Base-by-base conservation (phyloP, 1,140 invertebrate genomes). In the Grapholita molesta region DNA sequence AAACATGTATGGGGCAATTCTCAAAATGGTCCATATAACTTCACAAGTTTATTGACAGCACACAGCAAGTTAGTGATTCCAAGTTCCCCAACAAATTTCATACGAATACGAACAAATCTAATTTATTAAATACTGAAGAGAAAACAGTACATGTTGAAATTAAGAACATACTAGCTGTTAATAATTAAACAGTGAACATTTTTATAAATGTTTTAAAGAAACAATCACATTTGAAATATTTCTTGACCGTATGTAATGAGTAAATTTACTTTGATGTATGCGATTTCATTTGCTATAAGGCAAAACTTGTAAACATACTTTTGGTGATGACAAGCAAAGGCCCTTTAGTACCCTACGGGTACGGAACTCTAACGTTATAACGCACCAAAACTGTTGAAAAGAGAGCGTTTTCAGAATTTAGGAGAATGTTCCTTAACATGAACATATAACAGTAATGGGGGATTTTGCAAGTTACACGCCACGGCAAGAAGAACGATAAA, bases 401-500 rank as follows among this genome's bases (percentile, higher is more conserved):
- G 73, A 67, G 70, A 70, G 57, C 68, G 70, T 75, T 75, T 71
- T 68, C 67, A 66, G 73, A 75, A 75, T 75, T 75, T 75, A 75
- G 66, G 70, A 70, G 68, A 71, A 75, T 71, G 69, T 48, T 57
- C 66, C 52, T 68, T 75, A 75, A 75, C 69, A 75, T 71, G 70
- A 71, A 70, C 66, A 75, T 68, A 71, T 71, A 75, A 71, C 64
- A 65, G 71, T 61, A 69, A 71, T 68, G 68, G 64, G 71, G 71
- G 68, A 70, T 71, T 75, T 75, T 67, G 70, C 69, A 64, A 71
- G 65, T 71, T 71, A 66, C 69, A 68, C 52, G 38, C 67, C 64
- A 74, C 18, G 69, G 66, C 68, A 71, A 70, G 70, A 67, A 66
- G 69, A 69, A 70, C 53, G 66, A 75, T 75, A 75, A 71, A 75